These are phyloP conservation scores for Dolomedes plantarius DNA, from an alignment of 2,888 invertebrate genomes.

Conservation along the genomic window DNA sequence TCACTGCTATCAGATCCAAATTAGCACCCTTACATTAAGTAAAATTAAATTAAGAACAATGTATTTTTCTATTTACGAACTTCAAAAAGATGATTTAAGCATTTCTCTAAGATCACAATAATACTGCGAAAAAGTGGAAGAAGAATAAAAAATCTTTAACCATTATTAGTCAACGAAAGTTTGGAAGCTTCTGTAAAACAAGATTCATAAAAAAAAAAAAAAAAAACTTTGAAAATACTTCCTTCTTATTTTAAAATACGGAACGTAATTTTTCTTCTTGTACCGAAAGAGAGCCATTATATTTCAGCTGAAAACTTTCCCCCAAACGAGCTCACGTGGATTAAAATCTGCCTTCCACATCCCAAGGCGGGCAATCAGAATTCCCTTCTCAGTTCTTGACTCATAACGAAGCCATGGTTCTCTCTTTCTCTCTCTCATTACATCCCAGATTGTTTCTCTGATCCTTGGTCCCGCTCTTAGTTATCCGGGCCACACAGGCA, in stretches of 20 bases:
- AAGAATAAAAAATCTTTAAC: too few relatives aligned
- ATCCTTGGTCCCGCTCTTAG: constrained; percentile 42
- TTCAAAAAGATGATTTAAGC: too few relatives aligned
- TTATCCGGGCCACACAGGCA: constrained; percentile 29
- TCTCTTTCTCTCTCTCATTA: constrained; percentile 49
- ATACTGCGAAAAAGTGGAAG: too few relatives aligned
- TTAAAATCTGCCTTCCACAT: not conserved
- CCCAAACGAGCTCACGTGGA: constrained; percentile 13
- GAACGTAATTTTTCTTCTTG: not conserved
- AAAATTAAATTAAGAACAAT: too few relatives aligned
- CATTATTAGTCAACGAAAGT: constrained; percentile 4
- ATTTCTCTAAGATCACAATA: too few relatives aligned
- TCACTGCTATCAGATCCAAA: too few relatives aligned
- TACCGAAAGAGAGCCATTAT: not conserved
- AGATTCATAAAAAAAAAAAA: too few relatives aligned
- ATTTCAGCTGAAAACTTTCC: constrained; percentile 14
- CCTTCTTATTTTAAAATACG: constrained; percentile 6
- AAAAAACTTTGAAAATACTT: not conserved
- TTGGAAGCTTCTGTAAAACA: too few relatives aligned
- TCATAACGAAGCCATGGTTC: not conserved
- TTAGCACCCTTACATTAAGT: too few relatives aligned
- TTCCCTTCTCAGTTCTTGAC: constrained; percentile 12
- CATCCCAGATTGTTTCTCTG: constrained; percentile 62
- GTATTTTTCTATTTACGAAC: too few relatives aligned
- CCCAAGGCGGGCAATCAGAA: constrained; percentile 21